phyloP scores from a whole-genome alignment of 2,113 vertebrate genomes.

The Sarotherodon lohbergeri region DNA sequence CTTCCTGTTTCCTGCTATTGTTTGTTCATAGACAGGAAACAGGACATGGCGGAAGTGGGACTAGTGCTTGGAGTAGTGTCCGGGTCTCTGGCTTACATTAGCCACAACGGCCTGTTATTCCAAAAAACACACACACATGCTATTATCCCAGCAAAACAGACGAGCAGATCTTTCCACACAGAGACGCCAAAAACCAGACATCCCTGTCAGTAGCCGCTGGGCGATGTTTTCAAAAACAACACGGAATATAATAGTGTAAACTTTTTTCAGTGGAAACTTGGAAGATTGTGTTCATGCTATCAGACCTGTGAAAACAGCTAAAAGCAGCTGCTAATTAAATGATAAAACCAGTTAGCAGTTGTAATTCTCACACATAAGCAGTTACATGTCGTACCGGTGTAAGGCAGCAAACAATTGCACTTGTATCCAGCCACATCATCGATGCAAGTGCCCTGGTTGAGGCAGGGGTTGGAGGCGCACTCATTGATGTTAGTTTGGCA shows the following conservation, averaged over 20 bases:
- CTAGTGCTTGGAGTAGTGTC: conserved; percentile 49
- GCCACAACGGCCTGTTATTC: conserved; percentile 43
- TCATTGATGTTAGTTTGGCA: conserved; percentile 98
- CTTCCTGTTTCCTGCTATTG: conserved; percentile 92
- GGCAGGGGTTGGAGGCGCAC: conserved; percentile 93
- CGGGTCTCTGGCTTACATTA: conserved; percentile 57
- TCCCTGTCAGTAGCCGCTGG: conserved; percentile 3
- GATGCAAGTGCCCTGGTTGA: conserved; percentile 94
- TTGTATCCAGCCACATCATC: conserved; percentile 92
- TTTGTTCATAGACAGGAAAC: conserved; percentile 75
- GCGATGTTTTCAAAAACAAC: conserved; percentile 60
- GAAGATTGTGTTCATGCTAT: not conserved
- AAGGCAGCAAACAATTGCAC: conserved; percentile 91
- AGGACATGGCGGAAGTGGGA: conserved; percentile 77
- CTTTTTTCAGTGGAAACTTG: conserved; percentile 12
- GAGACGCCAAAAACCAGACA: conserved; percentile 38
- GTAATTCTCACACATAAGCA: not conserved
- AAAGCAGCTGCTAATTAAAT: not conserved
- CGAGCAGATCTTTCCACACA: conserved; percentile 41
- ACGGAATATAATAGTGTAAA: conserved; percentile 10
- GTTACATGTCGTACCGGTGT: conserved; percentile 78
- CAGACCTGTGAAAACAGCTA: not conserved
- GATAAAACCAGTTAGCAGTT: not conserved
- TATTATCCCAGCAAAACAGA: conserved; percentile 47
- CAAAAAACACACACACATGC: conserved; percentile 28